Base-by-base conservation (phyloP, 2,888 invertebrate species). In the Orchestes rusci region DNA sequence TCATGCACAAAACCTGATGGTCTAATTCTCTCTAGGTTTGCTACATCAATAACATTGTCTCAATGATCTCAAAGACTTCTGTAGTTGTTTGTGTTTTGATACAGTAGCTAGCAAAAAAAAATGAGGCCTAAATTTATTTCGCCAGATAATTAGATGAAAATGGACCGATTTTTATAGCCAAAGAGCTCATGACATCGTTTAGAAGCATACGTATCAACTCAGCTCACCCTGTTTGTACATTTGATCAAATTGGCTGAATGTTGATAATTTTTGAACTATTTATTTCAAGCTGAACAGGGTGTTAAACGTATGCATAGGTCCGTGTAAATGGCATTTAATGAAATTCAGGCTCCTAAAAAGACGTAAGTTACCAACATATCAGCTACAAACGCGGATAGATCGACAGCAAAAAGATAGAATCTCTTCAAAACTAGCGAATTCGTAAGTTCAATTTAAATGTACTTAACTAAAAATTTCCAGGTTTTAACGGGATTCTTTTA, bases 311-410 rank as follows among this genome's bases (percentile, higher is more conserved):
- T 30, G 23, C 20, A 36, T 47, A 43, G 39, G 43, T 39, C 47
- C 43, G 47, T 47, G 43, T 39, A 39, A 31, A 37, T 20, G 35
- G 40, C 36, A 40, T 39, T 45, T 33, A 16, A 43, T 15, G 27
- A 39, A 39, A 38, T 19, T 30, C 39, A 43, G 36, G 39, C 42
- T 38, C 43, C 39, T 47, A 47, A 49, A 41, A 48, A 49, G 49
- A 53, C 58, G 59, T 59, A 49, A 60, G 56, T 44, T 41, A 53
- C 52, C 61, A 61, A 68, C 66, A 67, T 67, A 67, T 67, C 66
- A 60, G 63, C 68, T 64, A 64, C 63, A 63, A 61, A 61, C 64
- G 60, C 61, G 62, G 63, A 60, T 61, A 57, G 56, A 60, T 61
- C 54, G 54, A 54, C 55, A 50, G 46, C 36, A 35, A 41, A 45